phyloP scores from a whole-genome alignment of 2,888 invertebrate genomes.

The Tolmerus cingulatus region DNA sequence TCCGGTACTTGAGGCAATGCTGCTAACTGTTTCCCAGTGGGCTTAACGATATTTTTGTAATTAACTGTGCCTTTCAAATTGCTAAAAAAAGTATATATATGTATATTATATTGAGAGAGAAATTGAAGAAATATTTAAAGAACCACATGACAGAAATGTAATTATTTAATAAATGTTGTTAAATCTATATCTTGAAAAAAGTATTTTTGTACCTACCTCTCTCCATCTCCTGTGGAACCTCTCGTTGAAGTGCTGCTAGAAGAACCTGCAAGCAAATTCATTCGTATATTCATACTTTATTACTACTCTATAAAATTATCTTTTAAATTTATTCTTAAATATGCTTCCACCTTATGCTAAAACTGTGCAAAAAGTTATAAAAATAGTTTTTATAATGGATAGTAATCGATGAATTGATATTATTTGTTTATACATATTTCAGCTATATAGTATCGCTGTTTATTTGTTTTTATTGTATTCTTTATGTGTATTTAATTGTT shows the following conservation, averaged over 20 bases:
- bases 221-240: background rate
- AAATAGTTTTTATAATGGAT: no score
- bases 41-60: conserved; percentile 49
- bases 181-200: background rate
- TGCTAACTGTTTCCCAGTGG: conserved; percentile 38
- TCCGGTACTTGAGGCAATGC: conserved; percentile 16
- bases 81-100: background rate
- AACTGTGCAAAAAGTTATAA: no score
- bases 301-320: no score
- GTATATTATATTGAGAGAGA: conserved; percentile 11
- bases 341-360: no score
- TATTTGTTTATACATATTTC: no score
- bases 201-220: background rate
- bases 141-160: background rate
- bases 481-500: no score
- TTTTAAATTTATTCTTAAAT: no score
- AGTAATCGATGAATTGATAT: no score
- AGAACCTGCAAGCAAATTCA: no score
- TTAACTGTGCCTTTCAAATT: conserved; percentile 49
- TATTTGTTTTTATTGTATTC: no score
- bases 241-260: background rate
- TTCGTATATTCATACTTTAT: no score
- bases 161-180: conserved; percentile 39
- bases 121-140: conserved; percentile 29
- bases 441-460: no score